These are phyloP conservation scores for Microplitis deprimator DNA, from an alignment of 2,888 invertebrate genomes.

Conservation along the genomic window DNA sequence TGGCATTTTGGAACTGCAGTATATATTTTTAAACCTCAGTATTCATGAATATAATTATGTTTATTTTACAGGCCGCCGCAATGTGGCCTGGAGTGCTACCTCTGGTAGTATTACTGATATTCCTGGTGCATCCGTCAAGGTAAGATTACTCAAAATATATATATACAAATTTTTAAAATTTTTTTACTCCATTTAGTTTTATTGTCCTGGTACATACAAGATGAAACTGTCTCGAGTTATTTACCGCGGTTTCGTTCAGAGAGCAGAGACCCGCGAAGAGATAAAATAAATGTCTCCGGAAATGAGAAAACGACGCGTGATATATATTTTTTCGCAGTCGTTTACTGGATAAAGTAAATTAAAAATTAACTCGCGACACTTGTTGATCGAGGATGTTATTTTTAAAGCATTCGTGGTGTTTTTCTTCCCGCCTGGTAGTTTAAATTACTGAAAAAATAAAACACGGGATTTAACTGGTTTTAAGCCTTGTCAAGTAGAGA, in stretches of 20 bases:
- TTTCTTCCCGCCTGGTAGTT: slow-evolving; percentile 45
- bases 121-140: slow-evolving; percentile 67
- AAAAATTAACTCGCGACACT: slow-evolving; percentile 49
- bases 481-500: slow-evolving; percentile 51
- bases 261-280: background rate
- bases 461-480: slow-evolving; percentile 14
- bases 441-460: slow-evolving; percentile 30
- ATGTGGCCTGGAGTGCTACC: slow-evolving; percentile 71
- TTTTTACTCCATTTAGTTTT: background rate
- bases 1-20: slow-evolving; percentile 17
- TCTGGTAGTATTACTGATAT: slow-evolving; percentile 68
- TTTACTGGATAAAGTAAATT: slow-evolving; percentile 44
- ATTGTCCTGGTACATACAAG: background rate
- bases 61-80: slow-evolving; percentile 69
- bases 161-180: background rate
- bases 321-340: slow-evolving; percentile 16
- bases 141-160: slow-evolving; percentile 51
- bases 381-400: slow-evolving; percentile 49
- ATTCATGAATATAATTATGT: slow-evolving; percentile 54
- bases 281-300: slow-evolving; percentile 4
- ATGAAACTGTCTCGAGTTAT: background rate
- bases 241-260: background rate
- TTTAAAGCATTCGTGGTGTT: slow-evolving; percentile 26
- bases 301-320: slow-evolving; percentile 5
- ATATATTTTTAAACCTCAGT: slow-evolving; percentile 37